phyloP scores from a whole-genome alignment of 1,140 invertebrate genomes.

The Drosophila auraria region DNA sequence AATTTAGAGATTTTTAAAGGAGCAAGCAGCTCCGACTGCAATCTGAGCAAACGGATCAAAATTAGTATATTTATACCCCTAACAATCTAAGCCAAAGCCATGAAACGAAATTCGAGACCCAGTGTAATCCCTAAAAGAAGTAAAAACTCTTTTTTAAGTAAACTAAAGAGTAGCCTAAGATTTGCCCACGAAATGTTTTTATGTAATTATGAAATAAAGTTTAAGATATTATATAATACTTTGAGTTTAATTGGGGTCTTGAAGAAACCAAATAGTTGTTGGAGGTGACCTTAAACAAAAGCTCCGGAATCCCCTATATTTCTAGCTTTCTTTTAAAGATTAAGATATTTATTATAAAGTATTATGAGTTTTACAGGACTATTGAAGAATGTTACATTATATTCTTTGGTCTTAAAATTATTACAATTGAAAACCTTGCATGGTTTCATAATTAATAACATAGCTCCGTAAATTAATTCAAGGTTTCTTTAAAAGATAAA shows the following conservation, averaged over 20 bases:
- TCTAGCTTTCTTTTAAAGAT: slow-evolving; percentile 17
- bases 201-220: slow-evolving; percentile 63
- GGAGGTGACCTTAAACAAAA: too few species aligned
- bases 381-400: too few species aligned
- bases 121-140: slow-evolving; percentile 41
- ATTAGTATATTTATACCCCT: slow-evolving; percentile 55
- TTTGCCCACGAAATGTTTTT: slow-evolving; percentile 66
- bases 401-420: too few species aligned
- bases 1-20: slow-evolving; percentile 72
- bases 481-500: too few species aligned
- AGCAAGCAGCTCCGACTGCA: slow-evolving; percentile 13
- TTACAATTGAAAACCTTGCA: too few species aligned
- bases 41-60: slow-evolving; percentile 76
- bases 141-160: slow-evolving; percentile 29
- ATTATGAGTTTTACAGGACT: too few species aligned
- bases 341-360: slow-evolving; percentile 27
- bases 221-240: slow-evolving; percentile 33
- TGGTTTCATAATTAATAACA: too few species aligned
- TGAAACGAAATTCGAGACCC: slow-evolving; percentile 33
- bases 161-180: slow-evolving; percentile 25
- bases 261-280: too few species aligned
- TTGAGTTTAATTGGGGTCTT: too few species aligned
- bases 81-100: slow-evolving; percentile 29
- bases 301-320: too few species aligned
- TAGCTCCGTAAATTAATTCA: too few species aligned